phyloP scores from a whole-genome alignment of 2,888 invertebrate genomes.

The Gastrophysa polygoni region DNA sequence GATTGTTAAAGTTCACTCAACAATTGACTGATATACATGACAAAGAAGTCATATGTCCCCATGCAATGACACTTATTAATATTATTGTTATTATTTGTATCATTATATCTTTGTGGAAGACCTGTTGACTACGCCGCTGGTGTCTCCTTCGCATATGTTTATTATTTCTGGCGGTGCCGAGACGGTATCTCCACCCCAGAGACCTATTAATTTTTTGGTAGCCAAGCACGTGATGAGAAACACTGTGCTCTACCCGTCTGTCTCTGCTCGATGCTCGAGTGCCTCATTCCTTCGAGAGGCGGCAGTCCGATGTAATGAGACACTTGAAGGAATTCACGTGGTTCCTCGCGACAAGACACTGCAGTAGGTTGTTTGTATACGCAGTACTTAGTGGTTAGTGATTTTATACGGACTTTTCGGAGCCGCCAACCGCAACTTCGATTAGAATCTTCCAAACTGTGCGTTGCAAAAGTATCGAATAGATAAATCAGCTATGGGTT shows the following conservation, averaged over 20 bases:
- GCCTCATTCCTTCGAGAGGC: constrained; percentile 21
- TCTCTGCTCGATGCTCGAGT: constrained; percentile 32
- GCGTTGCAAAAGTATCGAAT: no score
- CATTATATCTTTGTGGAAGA: no score
- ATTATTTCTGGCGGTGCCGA: constrained; percentile 12
- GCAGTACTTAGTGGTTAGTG: constrained; percentile 22
- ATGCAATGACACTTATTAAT: no score
- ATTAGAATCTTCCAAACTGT: no score
- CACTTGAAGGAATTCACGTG: constrained; percentile 36
- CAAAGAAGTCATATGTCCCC: no score
- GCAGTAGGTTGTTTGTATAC: constrained; percentile 22
- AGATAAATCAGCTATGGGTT: no score
- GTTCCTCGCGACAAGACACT: constrained; percentile 32
- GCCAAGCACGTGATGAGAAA: constrained; percentile 37
- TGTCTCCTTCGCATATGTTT: constrained; percentile 14
- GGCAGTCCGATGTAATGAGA: constrained; percentile 26
- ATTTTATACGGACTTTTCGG: constrained; percentile 14
- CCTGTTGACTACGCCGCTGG: background rate
- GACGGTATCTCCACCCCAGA: constrained; percentile 20
- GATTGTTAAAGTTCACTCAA: no score
- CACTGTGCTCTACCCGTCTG: constrained; percentile 31
- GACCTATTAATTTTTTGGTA: constrained; percentile 38
- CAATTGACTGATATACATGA: no score
- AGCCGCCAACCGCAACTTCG: background rate
- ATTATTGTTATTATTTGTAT: no score